phyloP scores from a whole-genome alignment of 2,888 invertebrate species.

The Cephalotes varians region DNA sequence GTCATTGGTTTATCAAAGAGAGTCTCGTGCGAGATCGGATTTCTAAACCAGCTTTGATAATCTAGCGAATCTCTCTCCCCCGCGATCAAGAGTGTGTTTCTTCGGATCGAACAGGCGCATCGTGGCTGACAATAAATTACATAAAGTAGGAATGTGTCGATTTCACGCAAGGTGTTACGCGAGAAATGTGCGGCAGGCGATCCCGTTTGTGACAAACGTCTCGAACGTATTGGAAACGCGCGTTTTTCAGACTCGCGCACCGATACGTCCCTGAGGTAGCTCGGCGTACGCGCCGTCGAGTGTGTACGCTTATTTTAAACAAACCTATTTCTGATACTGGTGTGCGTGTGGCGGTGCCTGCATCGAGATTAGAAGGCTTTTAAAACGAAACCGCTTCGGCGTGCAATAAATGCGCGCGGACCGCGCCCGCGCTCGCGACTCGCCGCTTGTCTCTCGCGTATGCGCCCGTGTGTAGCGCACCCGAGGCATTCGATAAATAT shows the following conservation, averaged over 20 bases:
- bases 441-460: conserved; percentile 45
- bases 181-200: neutral
- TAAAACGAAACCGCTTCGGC: conserved; percentile 64
- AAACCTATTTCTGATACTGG: conserved; percentile 80
- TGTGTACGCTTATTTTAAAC: conserved; percentile 80
- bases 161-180: neutral
- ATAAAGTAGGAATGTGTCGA: neutral
- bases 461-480: conserved; percentile 35
- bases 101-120: neutral
- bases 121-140: neutral
- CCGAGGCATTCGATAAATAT: conserved; percentile 65
- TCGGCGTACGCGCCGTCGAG: conserved; percentile 74
- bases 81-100: conserved; percentile 14
- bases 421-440: conserved; percentile 56
- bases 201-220: neutral
- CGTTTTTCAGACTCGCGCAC: neutral
- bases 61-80: conserved; percentile 32
- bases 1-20: neutral
- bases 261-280: conserved; percentile 73
- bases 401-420: conserved; percentile 58
- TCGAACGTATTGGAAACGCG: neutral
- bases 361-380: conserved; percentile 79
- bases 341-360: conserved; percentile 64
- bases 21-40: conserved; percentile 4
- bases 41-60: conserved; percentile 13